Percentiles rank a stretch among this genome's conserved stretches.
phyloP scores from a whole-genome alignment of 2,797 vertebrate genomes.

The Anableps anableps region DNA sequence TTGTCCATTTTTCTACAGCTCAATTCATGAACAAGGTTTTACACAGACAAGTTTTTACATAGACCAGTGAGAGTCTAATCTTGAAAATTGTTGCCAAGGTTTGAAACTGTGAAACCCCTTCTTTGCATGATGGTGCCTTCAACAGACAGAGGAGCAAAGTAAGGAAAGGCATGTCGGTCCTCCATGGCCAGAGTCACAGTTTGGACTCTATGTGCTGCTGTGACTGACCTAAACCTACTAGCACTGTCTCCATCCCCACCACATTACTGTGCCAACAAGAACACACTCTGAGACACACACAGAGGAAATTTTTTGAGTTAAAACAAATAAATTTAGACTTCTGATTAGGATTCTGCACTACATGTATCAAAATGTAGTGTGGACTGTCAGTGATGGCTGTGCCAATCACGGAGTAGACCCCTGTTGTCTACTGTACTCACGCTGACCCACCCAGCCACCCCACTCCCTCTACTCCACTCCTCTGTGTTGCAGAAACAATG shows the following conservation, averaged over 20 bases:
- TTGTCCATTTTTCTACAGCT: background rate
- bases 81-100: constrained; percentile 42
- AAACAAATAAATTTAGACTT: constrained; percentile 6
- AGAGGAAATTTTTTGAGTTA: background rate
- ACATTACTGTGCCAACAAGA: constrained; percentile 66
- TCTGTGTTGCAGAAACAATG: constrained; percentile 71
- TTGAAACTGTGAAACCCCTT: constrained; percentile 49
- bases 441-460: constrained; percentile 7
- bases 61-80: constrained; percentile 22
- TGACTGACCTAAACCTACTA: constrained; percentile 70
- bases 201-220: constrained; percentile 70
- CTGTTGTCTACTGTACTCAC: constrained; percentile 72
- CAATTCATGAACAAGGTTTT: constrained; percentile 28
- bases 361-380: constrained; percentile 33
- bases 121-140: constrained; percentile 23
- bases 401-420: constrained; percentile 58
- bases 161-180: constrained; percentile 62
- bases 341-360: constrained; percentile 8
- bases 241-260: constrained; percentile 64
- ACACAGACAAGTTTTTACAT: constrained; percentile 21
- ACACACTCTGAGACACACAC: constrained; percentile 25
- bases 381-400: constrained; percentile 67
- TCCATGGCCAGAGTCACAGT: constrained; percentile 61
- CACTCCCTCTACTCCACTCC: constrained; percentile 41
- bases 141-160: constrained; percentile 46